A percentile compares a stretch with the other conserved stretches of the same genome.
These are phyloP conservation scores for Mustela lutreola DNA, from an alignment of 2,113 vertebrate genomes.

Conservation along the genomic window DNA sequence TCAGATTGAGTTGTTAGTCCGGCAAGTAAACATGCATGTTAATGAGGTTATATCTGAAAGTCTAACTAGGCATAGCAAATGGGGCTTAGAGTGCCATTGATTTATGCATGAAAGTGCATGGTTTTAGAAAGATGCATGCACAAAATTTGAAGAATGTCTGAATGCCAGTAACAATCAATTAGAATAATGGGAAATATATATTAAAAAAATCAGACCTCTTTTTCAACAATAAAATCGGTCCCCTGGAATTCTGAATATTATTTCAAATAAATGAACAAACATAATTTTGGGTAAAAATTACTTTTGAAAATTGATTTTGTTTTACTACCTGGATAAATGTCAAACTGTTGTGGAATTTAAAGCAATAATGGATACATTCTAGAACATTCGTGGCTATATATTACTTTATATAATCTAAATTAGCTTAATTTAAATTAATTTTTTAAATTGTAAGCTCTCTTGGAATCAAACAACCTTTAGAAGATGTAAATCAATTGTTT, in stretches of 20 bases:
- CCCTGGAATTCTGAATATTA: neutral
- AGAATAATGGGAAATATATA: neutral
- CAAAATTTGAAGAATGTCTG: neutral
- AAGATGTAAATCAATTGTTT: neutral
- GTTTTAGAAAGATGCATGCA: neutral
- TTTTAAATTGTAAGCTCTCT: neutral
- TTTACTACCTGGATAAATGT: neutral
- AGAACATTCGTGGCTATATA: neutral
- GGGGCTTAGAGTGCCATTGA: neutral
- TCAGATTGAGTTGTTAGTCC: neutral
- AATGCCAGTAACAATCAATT: neutral
- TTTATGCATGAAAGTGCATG: neutral
- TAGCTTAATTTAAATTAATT: constrained; percentile 44
- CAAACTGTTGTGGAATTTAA: constrained; percentile 53
- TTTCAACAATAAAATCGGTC: neutral
- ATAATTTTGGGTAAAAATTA: constrained; percentile 6
- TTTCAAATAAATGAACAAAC: neutral
- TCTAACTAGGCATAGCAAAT: neutral
- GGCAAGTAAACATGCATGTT: neutral
- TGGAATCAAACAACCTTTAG: neutral
- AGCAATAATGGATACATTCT: neutral
- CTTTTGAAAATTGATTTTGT: constrained; percentile 9
- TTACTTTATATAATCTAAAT: neutral
- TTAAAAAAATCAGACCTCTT: neutral
- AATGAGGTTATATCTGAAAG: neutral